These are phyloP conservation scores for Aspidapion aeneum DNA, from an alignment of 2,888 invertebrate genomes.

Conservation along the genomic window DNA sequence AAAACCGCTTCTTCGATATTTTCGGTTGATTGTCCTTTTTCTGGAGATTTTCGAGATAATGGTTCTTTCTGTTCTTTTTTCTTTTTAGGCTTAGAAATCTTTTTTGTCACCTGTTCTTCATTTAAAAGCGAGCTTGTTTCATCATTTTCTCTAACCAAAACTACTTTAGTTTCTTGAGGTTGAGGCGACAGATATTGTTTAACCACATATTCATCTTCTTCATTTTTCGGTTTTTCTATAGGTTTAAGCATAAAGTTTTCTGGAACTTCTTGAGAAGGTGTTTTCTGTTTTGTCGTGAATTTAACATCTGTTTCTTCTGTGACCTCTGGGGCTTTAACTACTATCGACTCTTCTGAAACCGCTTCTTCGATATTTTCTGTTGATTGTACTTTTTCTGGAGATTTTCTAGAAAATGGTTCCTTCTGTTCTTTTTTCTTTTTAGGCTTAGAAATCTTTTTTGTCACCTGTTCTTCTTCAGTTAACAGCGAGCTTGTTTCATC, in stretches of 20 bases:
- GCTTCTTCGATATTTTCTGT: constrained; percentile 34
- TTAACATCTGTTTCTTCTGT: constrained; percentile 38
- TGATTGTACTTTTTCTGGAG: constrained; percentile 47
- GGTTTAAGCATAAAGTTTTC: constrained; percentile 18
- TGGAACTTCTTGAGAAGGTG: constrained; percentile 34
- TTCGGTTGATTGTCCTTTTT: no score
- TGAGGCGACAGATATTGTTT: constrained; percentile 12
- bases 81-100: no score
- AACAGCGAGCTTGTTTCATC: no score
- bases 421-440: constrained; percentile 42
- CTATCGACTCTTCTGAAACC: constrained; percentile 37
- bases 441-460: not conserved
- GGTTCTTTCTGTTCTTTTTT: no score
- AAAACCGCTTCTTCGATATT: no score
- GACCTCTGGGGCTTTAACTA: constrained; percentile 35
- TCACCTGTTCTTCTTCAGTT: not conserved
- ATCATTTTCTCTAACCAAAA: constrained; percentile 18
- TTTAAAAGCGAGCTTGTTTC: no score
- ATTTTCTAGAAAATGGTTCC: constrained; percentile 36
- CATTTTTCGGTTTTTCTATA: constrained; percentile 37
- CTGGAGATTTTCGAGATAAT: no score
- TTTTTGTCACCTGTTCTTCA: no score
- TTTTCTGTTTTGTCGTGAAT: constrained; percentile 39
- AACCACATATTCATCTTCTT: constrained; percentile 17
- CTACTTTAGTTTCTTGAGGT: constrained; percentile 16